Evolutionary conservation across 2,888 invertebrate species (phyloP).

Genomic region (Azorinus chamasolen): DNA sequence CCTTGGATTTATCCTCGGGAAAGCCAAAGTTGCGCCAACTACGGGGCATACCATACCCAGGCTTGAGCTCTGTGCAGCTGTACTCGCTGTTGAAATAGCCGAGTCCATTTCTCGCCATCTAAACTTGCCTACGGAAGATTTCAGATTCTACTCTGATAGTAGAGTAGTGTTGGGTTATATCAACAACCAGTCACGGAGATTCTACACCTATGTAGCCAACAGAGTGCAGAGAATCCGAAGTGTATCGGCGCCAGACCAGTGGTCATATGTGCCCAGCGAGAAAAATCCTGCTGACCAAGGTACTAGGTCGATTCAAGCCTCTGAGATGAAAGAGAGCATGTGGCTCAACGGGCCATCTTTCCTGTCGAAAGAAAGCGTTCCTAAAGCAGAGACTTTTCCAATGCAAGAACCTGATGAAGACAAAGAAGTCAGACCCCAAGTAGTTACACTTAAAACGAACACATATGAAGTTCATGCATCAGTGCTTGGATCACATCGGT

Average conservation of each 20-base stretch:
- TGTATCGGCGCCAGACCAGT: slow-evolving; percentile 43
- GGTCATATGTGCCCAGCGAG: slow-evolving; percentile 50
- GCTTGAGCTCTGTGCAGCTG: slow-evolving; percentile 66
- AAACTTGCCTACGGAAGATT: slow-evolving; percentile 1
- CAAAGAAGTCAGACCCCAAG: slow-evolving; percentile 33
- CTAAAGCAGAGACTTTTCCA: slow-evolving; percentile 9
- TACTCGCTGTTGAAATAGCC: slow-evolving; percentile 54
- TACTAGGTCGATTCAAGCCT: slow-evolving; percentile 30
- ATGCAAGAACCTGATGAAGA: slow-evolving; percentile 39
- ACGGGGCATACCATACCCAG: slow-evolving; percentile 60
- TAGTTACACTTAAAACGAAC: slow-evolving; percentile 1
- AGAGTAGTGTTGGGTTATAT: slow-evolving; percentile 59
- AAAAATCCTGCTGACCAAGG: slow-evolving; percentile 55
- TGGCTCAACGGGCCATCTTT: slow-evolving; percentile 49
- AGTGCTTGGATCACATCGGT: slow-evolving; percentile 20
- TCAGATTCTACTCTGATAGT: slow-evolving; percentile 59
- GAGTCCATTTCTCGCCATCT: slow-evolving; percentile 31
- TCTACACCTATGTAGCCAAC: slow-evolving; percentile 60
- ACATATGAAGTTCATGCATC: not conserved
- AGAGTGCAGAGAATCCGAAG: slow-evolving; percentile 44
- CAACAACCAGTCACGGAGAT: slow-evolving; percentile 46
- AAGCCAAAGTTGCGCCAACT: slow-evolving; percentile 61
- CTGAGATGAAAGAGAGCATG: slow-evolving; percentile 20
- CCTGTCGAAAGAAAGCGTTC: not conserved
- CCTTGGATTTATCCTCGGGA: slow-evolving; percentile 61